Base-by-base conservation (phyloP, 2,888 invertebrate genomes). In the Norana najaformis region DNA sequence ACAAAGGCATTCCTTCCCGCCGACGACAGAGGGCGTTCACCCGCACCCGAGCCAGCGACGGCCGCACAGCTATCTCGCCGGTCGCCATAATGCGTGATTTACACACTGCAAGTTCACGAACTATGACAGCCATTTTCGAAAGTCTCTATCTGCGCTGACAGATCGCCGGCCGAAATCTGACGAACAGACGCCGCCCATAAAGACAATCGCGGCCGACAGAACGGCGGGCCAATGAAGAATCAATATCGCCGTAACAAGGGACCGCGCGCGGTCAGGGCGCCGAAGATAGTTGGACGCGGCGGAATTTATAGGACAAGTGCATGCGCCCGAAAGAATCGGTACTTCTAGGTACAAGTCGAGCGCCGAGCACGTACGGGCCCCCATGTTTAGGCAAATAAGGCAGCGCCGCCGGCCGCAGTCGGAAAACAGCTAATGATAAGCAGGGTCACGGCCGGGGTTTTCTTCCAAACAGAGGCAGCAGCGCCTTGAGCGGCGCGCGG, bases 291-390 rank as follows among this genome's bases (percentile, higher is more conserved):
- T 69, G 69, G n/a, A 69, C 69, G 69, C 4, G 47, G 47, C 69
- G n/a, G 69, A 69, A 69, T 69, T 69, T 69, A 69, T 69, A 30
- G 69, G 69, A 69, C 69, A 69, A 69, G 69, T 69, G 69, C 69
- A 69, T n/a, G 69, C 69, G 69, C 69, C 69, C 69, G 69, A 69
- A 69, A 69, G 69, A 69, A 69, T 69, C n/a, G 69, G 69, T 69
- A 69, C 69, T 69, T 69, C 69, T 69, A 30, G 69, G 30, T 69
- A 69, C 69, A 69, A 69, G 69, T 69, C 69, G 69, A 69, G 69
- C n/a, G 4, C 6, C n/a, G 69, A 1, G 69, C 69, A 69, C 69
- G 69, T 69, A 69, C n/a, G n/a, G 69, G 69, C 69, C 69, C n/a
- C n/a, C 69, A 1, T 69, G 69, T 69, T 69, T 69, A 69, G 69